A percentile compares a stretch with the other conserved stretches of the same genome.
Conservation (phyloP, 2,797 vertebrate species). For the Sebastes miniatus region DNA sequence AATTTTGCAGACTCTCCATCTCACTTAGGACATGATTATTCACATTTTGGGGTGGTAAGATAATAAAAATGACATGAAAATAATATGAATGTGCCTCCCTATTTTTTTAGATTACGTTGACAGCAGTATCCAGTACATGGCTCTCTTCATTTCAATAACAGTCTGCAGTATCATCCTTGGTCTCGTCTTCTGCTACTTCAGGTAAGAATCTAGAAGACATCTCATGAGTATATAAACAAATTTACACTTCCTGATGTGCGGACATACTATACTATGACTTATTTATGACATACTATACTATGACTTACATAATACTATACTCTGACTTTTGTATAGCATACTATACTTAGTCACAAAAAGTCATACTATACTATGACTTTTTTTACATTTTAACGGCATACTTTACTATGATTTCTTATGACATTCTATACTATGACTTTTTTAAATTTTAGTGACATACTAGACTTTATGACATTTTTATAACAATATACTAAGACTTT, state of each 20-base stretch:
- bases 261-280: not conserved
- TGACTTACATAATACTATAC: not conserved
- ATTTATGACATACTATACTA: not conserved
- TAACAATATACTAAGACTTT: too few species aligned
- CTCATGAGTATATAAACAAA: not conserved
- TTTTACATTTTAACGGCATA: not conserved
- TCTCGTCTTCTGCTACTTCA: slow-evolving; percentile 90
- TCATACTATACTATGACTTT: not conserved
- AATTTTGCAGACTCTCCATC: not conserved
- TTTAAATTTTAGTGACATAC: not conserved
- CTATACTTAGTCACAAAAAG: too few species aligned
- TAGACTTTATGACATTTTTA: not conserved
- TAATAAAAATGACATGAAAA: not conserved
- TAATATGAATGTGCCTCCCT: not conserved
- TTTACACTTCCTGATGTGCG: not conserved
- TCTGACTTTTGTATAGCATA: not conserved
- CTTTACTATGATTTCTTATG: not conserved
- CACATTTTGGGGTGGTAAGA: not conserved
- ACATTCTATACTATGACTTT: not conserved
- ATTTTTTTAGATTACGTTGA: slow-evolving; percentile 85
- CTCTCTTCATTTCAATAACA: slow-evolving; percentile 88
- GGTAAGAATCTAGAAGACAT: slow-evolving; percentile 76
- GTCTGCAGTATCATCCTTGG: slow-evolving; percentile 87
- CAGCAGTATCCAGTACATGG: slow-evolving; percentile 88
- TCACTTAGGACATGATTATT: not conserved